Evolutionary conservation across 2,113 vertebrate species (phyloP).

Genomic region (Plecotus auritus): DNA sequence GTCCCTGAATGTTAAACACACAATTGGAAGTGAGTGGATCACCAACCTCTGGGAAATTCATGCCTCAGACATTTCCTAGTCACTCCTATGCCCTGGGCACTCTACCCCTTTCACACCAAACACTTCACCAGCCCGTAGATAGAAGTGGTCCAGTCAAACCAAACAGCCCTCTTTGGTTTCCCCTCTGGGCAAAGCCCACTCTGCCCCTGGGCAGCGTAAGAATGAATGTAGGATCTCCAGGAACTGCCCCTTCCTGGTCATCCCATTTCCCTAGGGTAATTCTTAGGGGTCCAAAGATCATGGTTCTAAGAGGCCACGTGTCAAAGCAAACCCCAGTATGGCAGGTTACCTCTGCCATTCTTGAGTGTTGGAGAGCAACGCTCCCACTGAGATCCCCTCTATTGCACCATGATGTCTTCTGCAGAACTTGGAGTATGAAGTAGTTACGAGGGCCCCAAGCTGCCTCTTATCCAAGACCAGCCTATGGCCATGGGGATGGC

Average conservation of each 20-base stretch:
- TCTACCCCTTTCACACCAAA: not conserved
- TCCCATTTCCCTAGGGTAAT: not conserved
- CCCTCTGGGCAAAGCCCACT: not conserved
- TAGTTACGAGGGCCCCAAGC: not conserved
- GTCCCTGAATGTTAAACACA: not conserved
- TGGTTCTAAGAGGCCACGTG: not conserved
- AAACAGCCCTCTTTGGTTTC: not conserved
- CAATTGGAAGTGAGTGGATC: not conserved
- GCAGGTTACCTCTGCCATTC: not conserved
- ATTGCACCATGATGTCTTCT: not conserved
- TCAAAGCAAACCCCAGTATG: not conserved
- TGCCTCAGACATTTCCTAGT: not conserved
- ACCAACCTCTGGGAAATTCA: not conserved
- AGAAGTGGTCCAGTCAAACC: not conserved
- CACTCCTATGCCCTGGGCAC: not conserved
- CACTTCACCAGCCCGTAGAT: not conserved
- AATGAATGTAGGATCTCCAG: not conserved
- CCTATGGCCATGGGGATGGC: conserved; percentile 15
- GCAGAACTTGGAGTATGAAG: not conserved
- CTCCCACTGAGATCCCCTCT: not conserved
- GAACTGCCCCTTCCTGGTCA: not conserved
- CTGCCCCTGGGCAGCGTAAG: not conserved
- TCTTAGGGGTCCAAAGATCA: not conserved
- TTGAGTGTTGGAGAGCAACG: fast-evolving
- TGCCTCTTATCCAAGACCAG: not conserved